Evolutionary conservation across 2,113 vertebrate species (phyloP).

Genomic region (Cryptotis parvus): DNA sequence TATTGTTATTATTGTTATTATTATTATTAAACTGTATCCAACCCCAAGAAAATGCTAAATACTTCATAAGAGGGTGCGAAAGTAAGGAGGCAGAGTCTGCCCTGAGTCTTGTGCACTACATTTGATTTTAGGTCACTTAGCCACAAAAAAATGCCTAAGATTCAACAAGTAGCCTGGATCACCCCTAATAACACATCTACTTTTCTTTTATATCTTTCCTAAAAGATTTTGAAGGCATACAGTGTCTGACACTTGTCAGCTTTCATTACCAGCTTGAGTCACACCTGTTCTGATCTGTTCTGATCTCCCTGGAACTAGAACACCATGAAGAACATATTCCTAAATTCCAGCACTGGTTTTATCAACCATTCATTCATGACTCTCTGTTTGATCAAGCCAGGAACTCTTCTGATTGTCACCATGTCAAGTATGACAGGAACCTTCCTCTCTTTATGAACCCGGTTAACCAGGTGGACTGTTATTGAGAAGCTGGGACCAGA

Average conservation of each 20-base stretch:
- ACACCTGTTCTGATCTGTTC: constrained; percentile 9
- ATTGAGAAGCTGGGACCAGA: not conserved
- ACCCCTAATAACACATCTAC: not conserved
- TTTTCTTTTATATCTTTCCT: not conserved
- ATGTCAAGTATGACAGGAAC: not conserved
- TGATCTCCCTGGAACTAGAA: not conserved
- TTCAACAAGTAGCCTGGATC: not conserved
- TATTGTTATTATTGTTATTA: too few relatives aligned
- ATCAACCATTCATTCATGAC: not conserved
- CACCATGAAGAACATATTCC: not conserved
- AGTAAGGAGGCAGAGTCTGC: not conserved
- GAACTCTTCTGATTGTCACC: not conserved
- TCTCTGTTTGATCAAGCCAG: not conserved
- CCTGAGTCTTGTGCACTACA: not conserved
- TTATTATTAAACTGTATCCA: too few relatives aligned
- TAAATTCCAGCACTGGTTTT: not conserved
- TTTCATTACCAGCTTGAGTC: not conserved
- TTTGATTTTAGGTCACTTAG: not conserved
- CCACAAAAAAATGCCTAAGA: not conserved
- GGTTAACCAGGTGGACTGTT: not conserved
- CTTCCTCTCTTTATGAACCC: not conserved
- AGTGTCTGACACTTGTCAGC: constrained; percentile 27
- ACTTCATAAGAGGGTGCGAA: not conserved
- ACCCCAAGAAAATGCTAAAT: not conserved
- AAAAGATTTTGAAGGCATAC: constrained; percentile 7